Evolutionary conservation across 2,113 vertebrate species (phyloP).

Genomic region (Scomber scombrus): DNA sequence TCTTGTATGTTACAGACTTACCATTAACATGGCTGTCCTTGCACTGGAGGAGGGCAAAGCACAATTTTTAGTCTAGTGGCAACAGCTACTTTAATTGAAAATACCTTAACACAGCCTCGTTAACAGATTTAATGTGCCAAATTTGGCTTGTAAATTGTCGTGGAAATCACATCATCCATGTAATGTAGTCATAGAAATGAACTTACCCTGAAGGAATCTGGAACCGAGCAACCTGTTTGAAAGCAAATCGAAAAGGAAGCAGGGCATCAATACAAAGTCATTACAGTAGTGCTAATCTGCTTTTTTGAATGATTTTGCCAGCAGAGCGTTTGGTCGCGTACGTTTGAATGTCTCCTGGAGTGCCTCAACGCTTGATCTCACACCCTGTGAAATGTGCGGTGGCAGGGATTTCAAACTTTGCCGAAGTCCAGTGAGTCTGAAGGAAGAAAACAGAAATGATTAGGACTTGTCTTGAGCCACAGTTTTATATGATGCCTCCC

Average conservation of each 20-base stretch:
- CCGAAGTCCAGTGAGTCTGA: slow-evolving; percentile 26
- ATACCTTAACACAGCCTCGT: too few species aligned
- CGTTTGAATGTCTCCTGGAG: slow-evolving; percentile 29
- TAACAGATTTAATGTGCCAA: neutral
- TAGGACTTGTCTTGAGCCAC: slow-evolving; percentile 2
- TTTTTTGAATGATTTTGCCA: neutral
- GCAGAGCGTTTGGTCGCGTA: slow-evolving; percentile 5
- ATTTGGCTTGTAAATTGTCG: neutral
- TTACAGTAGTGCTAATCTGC: too few species aligned
- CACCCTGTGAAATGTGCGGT: neutral
- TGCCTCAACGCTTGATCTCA: slow-evolving; percentile 15
- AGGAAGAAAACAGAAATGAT: slow-evolving; percentile 1
- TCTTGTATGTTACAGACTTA: slow-evolving; percentile 37
- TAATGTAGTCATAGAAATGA: neutral
- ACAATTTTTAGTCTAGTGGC: slow-evolving; percentile 7
- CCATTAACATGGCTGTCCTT: slow-evolving; percentile 51
- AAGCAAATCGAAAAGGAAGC: neutral
- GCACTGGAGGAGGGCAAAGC: slow-evolving; percentile 56
- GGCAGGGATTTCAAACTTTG: slow-evolving; percentile 33
- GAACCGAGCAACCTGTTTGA: slow-evolving; percentile 38
- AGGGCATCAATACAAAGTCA: neutral
- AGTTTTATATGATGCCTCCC: neutral
- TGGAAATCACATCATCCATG: neutral
- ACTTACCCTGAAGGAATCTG: slow-evolving; percentile 37
- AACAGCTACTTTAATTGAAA: neutral